Conservation (phyloP, 2,797 vertebrate species). For the Poecilia picta region DNA sequence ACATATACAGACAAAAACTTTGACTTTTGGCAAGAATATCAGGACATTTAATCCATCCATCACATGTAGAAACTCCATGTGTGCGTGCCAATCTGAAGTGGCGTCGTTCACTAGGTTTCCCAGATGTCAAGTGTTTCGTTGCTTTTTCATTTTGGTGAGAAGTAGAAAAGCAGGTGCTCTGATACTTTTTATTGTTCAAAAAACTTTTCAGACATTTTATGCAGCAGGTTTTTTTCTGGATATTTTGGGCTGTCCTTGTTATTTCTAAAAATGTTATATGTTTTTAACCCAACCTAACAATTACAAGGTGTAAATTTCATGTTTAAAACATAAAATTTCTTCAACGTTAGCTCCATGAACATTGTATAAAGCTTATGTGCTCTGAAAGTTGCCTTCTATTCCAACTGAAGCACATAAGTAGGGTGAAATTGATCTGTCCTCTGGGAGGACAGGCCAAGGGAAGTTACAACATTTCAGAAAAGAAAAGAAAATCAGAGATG, state of each 20-base stretch:
- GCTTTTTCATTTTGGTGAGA: conserved; percentile 4
- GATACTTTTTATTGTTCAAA: neutral
- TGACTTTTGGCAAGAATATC: neutral
- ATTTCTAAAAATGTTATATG: neutral
- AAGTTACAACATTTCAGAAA: neutral
- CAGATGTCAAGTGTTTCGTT: conserved; percentile 5
- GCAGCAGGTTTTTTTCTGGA: neutral
- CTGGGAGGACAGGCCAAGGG: neutral
- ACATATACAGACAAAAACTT: neutral
- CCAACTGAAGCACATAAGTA: neutral
- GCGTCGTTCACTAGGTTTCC: neutral
- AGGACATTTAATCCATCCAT: conserved; percentile 8
- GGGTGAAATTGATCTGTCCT: neutral
- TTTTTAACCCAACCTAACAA: neutral
- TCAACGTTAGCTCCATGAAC: neutral
- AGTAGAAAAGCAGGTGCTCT: conserved; percentile 2
- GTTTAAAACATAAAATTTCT: neutral
- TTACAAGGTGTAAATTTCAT: neutral
- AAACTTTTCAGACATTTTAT: neutral
- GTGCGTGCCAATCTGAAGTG: conserved; percentile 1
- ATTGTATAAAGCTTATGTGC: neutral
- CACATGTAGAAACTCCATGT: neutral
- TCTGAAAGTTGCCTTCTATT: neutral
- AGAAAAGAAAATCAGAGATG: neutral
- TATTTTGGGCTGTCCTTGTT: neutral